Evolutionary conservation across 2,113 vertebrate species (phyloP), one percentile per base, ranked within the genome.

Genomic region (Tauraco erythrolophus): DNA sequence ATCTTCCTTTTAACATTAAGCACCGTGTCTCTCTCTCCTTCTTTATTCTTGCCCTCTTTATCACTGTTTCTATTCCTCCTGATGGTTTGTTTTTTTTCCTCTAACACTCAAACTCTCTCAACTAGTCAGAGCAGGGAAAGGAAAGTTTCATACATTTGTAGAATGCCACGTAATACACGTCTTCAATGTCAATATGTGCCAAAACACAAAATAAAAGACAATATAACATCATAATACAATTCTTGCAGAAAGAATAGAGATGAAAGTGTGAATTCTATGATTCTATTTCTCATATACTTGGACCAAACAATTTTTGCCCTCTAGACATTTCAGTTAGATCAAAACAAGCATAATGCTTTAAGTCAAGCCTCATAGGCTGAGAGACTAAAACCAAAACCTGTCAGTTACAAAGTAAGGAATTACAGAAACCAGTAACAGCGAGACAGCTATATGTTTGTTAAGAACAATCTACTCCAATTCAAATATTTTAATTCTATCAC

Each of bases 311-410:
- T 78, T 91, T 77, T 87, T 95, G 72, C 57, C 72, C 83, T 74
- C 83, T 95, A 89, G 64, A 81, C 50, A 61, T 84, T 91, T 77
- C 81, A 78, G 37, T 84, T 58, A 81, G 84, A 89, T 92, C 56
- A 91, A 78, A 94, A 93, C 43, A 88, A 39, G 53, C 57, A 75
- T 7, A 61, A 78, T 89, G 62, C 72, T 78, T 92, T 84, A 81
- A 83, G 92, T 88, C 85, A 95, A 77, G 71, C 71, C 60, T 84
- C 69, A 74, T 22, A 94, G 53, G 48, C 84, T 77, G 48, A 89
- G 30, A 92, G 48, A 79, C 77, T 91, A 76, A 95, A 93, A 66
- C 6, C 71, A 77, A 81, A 92, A 54, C 89, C 89, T 81, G 87
- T 87, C 87, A 61, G 54, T 90, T 89, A 65, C 60, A 53, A 58